Conservation (phyloP, 2,797 vertebrate genomes). For the Periophthalmus magnuspinnatus region DNA sequence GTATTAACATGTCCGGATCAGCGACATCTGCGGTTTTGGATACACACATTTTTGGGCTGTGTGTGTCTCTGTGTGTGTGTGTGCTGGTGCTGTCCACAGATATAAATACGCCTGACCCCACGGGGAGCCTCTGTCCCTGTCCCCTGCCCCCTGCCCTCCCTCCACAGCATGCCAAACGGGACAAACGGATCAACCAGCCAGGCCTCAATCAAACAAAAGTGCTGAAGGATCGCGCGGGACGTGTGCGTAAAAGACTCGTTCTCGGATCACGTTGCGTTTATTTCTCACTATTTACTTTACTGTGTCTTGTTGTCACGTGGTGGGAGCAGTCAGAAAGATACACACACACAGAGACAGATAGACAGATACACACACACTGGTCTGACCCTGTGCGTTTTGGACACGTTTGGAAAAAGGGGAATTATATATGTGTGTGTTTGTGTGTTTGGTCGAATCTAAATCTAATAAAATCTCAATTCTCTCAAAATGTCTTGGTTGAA, state of each 20-base stretch:
- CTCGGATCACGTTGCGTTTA: conserved; percentile 52
- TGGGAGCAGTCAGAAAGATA: too few species aligned
- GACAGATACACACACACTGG: too few species aligned
- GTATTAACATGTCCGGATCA: conserved; percentile 58
- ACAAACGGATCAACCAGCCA: conserved; percentile 55
- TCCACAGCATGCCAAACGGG: conserved; percentile 58
- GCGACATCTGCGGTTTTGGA: conserved; percentile 65
- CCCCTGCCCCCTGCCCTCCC: conserved; percentile 43
- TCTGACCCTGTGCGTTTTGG: conserved; percentile 56
- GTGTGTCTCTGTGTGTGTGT: conserved; percentile 23
- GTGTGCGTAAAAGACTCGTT: conserved; percentile 43
- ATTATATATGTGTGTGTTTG: too few species aligned
- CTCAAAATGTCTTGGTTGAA: not conserved
- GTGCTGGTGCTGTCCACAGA: conserved; percentile 28
- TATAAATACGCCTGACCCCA: conserved; percentile 68
- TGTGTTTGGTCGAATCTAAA: not conserved
- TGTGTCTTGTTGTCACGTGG: conserved; percentile 50
- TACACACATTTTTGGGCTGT: conserved; percentile 57
- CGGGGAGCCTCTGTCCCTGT: conserved; percentile 36
- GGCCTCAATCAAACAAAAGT: conserved; percentile 71
- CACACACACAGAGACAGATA: too few species aligned
- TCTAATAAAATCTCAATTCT: not conserved
- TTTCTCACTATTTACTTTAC: conserved; percentile 65
- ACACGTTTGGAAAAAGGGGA: conserved; percentile 21
- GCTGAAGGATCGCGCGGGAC: conserved; percentile 66